Percentiles rank a stretch among this genome's conserved stretches.
These are phyloP conservation scores for Calyptomena viridis DNA, from an alignment of 2,113 vertebrate genomes.

Conservation along the genomic window DNA sequence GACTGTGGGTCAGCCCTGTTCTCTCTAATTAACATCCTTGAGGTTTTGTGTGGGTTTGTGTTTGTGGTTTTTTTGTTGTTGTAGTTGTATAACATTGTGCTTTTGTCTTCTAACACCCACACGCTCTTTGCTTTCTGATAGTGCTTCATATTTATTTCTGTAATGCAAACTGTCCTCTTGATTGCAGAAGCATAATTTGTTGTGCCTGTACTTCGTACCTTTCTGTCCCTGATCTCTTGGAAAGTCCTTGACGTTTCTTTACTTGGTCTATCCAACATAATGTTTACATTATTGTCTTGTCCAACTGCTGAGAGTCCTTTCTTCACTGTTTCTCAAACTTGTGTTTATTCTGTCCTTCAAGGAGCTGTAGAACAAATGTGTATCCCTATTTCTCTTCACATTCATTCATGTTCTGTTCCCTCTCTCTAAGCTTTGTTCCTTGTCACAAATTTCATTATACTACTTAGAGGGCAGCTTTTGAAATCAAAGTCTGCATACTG, in stretches of 20 bases:
- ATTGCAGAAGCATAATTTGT: background rate
- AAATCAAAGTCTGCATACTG: background rate
- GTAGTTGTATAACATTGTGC: background rate
- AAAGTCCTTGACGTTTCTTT: background rate
- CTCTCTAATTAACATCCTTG: background rate
- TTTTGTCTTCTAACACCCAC: background rate
- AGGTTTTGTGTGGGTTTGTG: background rate
- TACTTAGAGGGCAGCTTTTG: background rate
- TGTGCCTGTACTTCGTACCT: background rate
- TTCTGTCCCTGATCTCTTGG: background rate
- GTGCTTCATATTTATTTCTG: background rate
- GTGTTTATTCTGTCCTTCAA: background rate
- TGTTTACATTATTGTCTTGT: background rate
- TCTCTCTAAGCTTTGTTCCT: background rate
- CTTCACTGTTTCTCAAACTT: background rate
- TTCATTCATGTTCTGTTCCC: background rate
- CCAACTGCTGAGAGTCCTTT: background rate
- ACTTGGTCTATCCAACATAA: background rate
- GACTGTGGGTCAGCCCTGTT: slow-evolving; percentile 7
- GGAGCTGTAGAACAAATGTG: background rate
- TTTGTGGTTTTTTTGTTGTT: background rate
- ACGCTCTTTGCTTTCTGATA: background rate
- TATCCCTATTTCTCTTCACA: background rate
- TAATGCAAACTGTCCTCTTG: background rate
- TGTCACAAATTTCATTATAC: background rate